Evolutionary conservation across 2,797 vertebrate species (phyloP).

Genomic region (Bryconaethiops microstoma): DNA sequence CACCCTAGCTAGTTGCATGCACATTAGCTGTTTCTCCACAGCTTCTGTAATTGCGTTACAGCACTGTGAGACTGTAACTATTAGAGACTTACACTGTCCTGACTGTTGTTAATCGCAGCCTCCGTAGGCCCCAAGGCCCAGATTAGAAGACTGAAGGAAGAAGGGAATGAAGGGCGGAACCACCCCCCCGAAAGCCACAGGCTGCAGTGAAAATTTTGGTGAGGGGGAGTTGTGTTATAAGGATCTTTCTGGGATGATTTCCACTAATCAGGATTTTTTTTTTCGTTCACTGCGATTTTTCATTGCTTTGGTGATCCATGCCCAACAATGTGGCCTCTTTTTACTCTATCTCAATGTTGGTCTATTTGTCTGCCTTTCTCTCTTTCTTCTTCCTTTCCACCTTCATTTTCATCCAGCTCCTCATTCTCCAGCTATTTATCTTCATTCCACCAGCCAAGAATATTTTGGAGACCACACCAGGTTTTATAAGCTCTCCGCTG

Average conservation of each 20-base stretch:
- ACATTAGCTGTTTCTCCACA: conserved; percentile 90
- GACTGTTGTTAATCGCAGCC: conserved; percentile 88
- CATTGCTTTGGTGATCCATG: conserved; percentile 54
- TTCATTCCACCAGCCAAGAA: conserved; percentile 65
- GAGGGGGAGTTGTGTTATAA: conserved; percentile 55
- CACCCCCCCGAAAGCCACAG: conserved; percentile 51
- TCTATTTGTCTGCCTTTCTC: conserved; percentile 50
- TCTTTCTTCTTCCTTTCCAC: conserved; percentile 44
- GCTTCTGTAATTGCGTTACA: conserved; percentile 93
- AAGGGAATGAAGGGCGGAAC: conserved; percentile 57
- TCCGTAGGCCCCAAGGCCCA: conserved; percentile 68
- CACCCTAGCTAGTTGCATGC: conserved; percentile 84
- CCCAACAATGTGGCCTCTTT: conserved; percentile 50
- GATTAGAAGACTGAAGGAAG: conserved; percentile 71
- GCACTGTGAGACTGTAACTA: conserved; percentile 87
- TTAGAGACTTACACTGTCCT: conserved; percentile 85
- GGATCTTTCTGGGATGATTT: conserved; percentile 54
- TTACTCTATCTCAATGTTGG: conserved; percentile 57
- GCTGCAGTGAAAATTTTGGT: conserved; percentile 64
- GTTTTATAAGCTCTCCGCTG: conserved; percentile 58
- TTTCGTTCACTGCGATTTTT: conserved; percentile 54
- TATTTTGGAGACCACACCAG: conserved; percentile 62
- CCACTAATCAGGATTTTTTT: conserved; percentile 57
- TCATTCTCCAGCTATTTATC: conserved; percentile 61
- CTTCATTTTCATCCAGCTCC: conserved; percentile 49